Evolutionary conservation across 2,888 invertebrate species (phyloP), one percentile per base, ranked within the genome.

Genomic region (Ctena decussata): DNA sequence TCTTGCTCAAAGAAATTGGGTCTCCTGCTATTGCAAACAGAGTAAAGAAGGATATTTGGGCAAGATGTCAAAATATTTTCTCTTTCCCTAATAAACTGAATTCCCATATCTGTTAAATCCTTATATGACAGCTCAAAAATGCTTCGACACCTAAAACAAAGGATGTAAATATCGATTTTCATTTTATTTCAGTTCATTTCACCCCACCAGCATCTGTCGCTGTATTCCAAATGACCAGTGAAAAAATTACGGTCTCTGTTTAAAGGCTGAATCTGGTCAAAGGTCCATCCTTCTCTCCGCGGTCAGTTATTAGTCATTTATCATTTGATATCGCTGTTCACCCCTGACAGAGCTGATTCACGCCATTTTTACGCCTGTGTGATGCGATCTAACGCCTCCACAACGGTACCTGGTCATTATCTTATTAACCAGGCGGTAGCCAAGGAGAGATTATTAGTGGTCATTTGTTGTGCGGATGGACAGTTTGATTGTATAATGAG

Each of bases 401-500:
- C 72, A 27, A 3, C 72, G 2, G 72, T 44, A 72, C 41, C 72
- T n/a, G 72, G 30, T 72, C 18, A 72, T 72, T 72, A 72, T 46
- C 72, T 72, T 41, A 72, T 72, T 72, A 72, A 46, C 44, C 27
- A 72, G 72, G 72, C 8, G 72, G 72, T 30, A 35, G 72, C 8
- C 41, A 30, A 24, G 72, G 72, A 8, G 72, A 72, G 37, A 72
- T 41, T 44, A 72, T 72, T 44, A 46, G 72, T 41, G 72, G 72
- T 72, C 72, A 72, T 72, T 72, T 72, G 30, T 41, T 72, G 46
- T 41, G 27, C n/a, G 30, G 72, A 35, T 72, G 72, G 44, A 41
- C 41, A 46, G 72, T 72, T 72, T 72, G 72, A 72, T 72, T 44
- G 72, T 72, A 72, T 72, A 72, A 72, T 72, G 46, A 72, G 72